These are phyloP conservation scores for Stenolophus ochropezus DNA, from an alignment of 2,888 invertebrate genomes.

Conservation along the genomic window DNA sequence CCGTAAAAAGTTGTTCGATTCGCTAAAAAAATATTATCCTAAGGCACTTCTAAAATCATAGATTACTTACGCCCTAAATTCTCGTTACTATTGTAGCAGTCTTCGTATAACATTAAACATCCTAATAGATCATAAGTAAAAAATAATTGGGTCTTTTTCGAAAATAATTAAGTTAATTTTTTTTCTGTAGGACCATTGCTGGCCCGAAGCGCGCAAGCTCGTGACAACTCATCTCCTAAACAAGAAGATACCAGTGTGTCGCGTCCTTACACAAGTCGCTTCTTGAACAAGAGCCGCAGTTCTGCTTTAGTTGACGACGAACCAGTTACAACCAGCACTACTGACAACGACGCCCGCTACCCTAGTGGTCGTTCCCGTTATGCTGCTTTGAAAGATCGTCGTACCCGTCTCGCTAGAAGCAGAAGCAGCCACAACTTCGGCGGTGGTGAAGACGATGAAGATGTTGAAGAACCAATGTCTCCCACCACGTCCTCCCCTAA, in stretches of 20 bases:
- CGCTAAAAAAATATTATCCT: too few species aligned
- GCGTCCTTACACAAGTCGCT: slow-evolving; percentile 82
- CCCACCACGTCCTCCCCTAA: slow-evolving; percentile 88
- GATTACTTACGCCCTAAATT: too few species aligned
- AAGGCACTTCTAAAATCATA: too few species aligned
- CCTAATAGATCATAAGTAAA: neutral
- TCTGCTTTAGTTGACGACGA: slow-evolving; percentile 83
- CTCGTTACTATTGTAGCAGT: too few species aligned
- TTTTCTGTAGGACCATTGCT: slow-evolving; percentile 77
- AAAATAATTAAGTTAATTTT: too few species aligned
- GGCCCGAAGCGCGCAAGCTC: slow-evolving; percentile 86
- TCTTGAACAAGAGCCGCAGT: slow-evolving; percentile 89
- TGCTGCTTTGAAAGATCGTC: slow-evolving; percentile 89
- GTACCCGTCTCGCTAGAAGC: slow-evolving; percentile 91
- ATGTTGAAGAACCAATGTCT: slow-evolving; percentile 84
- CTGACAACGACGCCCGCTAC: slow-evolving; percentile 81
- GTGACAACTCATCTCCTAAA: slow-evolving; percentile 77
- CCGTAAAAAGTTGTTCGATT: too few species aligned
- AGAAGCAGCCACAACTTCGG: slow-evolving; percentile 92
- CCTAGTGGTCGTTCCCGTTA: slow-evolving; percentile 86
- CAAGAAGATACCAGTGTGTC: slow-evolving; percentile 74
- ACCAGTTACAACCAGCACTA: slow-evolving; percentile 73
- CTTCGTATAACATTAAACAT: too few species aligned
- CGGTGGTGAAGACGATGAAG: slow-evolving; percentile 83
- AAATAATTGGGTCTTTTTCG: too few species aligned